Evolutionary conservation across 2,113 vertebrate species (phyloP).

Genomic region (Eonycteris spelaea): DNA sequence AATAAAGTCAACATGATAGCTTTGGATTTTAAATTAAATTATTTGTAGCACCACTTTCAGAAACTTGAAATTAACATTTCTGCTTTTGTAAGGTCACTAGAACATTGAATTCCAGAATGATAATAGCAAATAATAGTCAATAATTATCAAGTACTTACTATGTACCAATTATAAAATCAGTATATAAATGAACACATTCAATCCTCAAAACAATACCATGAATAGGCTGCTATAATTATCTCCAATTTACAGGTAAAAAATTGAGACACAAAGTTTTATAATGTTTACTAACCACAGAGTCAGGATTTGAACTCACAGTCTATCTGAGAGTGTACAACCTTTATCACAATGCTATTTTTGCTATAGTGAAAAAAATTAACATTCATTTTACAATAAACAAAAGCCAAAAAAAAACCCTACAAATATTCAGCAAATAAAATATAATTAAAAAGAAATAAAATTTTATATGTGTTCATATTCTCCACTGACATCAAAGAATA

Average conservation of each 20-base stretch:
- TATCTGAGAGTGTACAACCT: background rate
- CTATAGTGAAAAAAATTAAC: background rate
- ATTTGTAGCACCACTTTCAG: slow-evolving; percentile 74
- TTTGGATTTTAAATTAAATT: slow-evolving; percentile 66
- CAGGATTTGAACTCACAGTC: background rate
- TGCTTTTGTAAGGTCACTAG: slow-evolving; percentile 74
- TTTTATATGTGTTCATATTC: background rate
- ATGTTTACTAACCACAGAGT: background rate
- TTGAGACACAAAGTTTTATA: background rate
- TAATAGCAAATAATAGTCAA: background rate
- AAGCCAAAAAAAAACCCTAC: background rate
- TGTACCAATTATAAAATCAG: background rate
- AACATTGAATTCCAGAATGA: background rate
- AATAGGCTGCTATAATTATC: background rate
- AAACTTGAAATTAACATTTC: slow-evolving; percentile 74
- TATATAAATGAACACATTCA: background rate
- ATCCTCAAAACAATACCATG: background rate
- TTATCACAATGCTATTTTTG: background rate
- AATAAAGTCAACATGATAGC: slow-evolving; percentile 65
- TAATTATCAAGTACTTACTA: background rate
- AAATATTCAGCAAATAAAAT: background rate
- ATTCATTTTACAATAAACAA: background rate
- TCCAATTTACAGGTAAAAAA: background rate
- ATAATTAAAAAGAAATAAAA: background rate
- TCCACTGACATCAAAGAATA: background rate